These are phyloP conservation scores for Brenthis hecate DNA, from an alignment of 2,888 invertebrate genomes.

Conservation along the genomic window DNA sequence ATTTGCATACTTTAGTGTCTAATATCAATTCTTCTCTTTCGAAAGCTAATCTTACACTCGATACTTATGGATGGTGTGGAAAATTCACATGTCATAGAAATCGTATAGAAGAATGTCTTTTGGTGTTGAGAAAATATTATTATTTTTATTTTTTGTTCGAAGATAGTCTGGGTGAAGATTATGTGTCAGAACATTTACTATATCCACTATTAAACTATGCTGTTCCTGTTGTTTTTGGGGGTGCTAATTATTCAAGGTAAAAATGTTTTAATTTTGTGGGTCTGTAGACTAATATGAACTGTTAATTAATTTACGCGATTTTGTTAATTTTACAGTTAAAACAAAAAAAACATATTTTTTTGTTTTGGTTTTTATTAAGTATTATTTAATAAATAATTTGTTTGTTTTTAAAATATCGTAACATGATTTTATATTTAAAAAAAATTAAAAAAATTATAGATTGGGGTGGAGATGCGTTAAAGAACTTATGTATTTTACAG, in stretches of 20 bases:
- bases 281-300: no score
- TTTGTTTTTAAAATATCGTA: no score
- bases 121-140: conserved; percentile 58
- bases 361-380: no score
- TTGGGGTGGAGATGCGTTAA: no score
- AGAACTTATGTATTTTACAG: conserved; percentile 43
- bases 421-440: no score
- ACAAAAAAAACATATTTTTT: no score
- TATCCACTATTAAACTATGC: conserved; percentile 80
- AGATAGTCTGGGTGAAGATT: conserved; percentile 62
- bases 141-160: conserved; percentile 73
- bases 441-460: no score
- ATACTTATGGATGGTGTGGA: conserved; percentile 67
- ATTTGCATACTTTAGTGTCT: conserved; percentile 41
- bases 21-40: conserved; percentile 48
- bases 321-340: no score
- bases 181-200: conserved; percentile 66
- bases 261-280: background rate
- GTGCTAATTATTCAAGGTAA: conserved; percentile 79
- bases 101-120: conserved; percentile 55
- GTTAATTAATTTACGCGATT: no score
- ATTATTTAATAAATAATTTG: no score
- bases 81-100: conserved; percentile 54
- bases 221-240: conserved; percentile 86
- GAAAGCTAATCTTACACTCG: conserved; percentile 53